Evolutionary conservation across 1,140 invertebrate species (phyloP).

Genomic region (Armadillidium nasatum): DNA sequence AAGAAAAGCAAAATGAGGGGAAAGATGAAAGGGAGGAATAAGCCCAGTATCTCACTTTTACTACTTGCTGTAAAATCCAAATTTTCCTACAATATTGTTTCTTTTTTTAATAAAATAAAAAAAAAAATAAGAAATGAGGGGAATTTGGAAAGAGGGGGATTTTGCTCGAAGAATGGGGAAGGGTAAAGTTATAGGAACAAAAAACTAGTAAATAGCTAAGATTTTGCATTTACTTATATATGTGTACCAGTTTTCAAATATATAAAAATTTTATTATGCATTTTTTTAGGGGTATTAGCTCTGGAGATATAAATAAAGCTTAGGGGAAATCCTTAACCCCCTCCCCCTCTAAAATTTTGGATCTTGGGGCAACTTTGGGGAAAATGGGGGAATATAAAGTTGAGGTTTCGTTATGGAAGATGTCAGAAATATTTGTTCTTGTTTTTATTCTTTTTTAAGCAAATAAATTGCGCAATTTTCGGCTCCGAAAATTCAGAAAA

Average conservation of each 20-base stretch:
- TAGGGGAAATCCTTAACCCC: neutral
- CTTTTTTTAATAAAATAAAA: neutral
- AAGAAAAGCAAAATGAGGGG: neutral
- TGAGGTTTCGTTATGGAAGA: conserved; percentile 2
- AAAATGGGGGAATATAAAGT: neutral
- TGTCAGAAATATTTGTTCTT: conserved; percentile 1
- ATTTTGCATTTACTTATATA: neutral
- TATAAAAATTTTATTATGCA: conserved; percentile 3
- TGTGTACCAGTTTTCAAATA: neutral
- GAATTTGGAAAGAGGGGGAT: neutral
- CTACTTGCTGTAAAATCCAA: conserved; percentile 10
- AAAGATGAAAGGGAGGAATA: conserved; percentile 4
- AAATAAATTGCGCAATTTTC: neutral
- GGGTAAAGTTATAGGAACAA: too few species aligned
- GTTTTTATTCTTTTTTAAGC: neutral
- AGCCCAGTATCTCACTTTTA: neutral
- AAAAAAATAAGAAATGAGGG: neutral
- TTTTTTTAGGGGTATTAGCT: neutral
- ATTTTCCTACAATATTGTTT: conserved; percentile 16
- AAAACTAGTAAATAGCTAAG: neutral
- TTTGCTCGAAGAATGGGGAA: too few species aligned
- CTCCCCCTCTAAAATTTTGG: neutral
- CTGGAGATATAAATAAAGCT: neutral
- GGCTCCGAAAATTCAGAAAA: neutral
- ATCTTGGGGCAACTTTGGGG: neutral